Base-by-base conservation (phyloP, 2,113 vertebrate genomes). In the Anseranas semipalmata region DNA sequence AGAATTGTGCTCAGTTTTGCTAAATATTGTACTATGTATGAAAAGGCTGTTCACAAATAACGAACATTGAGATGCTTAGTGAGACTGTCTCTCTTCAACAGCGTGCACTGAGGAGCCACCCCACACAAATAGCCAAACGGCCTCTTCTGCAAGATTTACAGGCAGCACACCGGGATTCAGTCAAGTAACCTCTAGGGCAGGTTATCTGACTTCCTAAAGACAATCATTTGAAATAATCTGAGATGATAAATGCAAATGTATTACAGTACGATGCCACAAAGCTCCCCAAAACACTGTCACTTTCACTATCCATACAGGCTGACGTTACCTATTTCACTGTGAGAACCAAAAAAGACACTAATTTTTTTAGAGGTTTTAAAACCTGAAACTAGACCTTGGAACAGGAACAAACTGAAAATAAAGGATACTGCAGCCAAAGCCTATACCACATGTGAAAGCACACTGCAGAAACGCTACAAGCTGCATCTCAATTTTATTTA, bases 221-320 rank as follows among this genome's bases (percentile, higher is more conserved):
- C 88, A 90, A 67, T 48, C 43, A 81, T 27, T 62, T 96, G 93
- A 96, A 96, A 78, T 95, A 93, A 95, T 68, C 50, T 17, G 65
- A 95, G 62, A 77, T 94, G 83, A 96, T 89, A 94, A 95, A 96
- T 96, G 93, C 83, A 90, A 86, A 94, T 89, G 15, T 37, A 78
- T 78, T 75, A 77, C 79, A 87, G 86, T 50, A 45, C 76, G 67
- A 46, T 85, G 82, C 46, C 88, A 95, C n/a, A 77, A 46, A 93
- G 4, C 43, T 96, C 60, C 83, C 83, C 85, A 15, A 95, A 89
- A 95, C 90, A 65, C 70, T 95, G 95, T 96, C 93, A 96, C 80
- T 94, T 96, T 1, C 92, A 92, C 92, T 95, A 94, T 2, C 85
- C 83, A 41, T 65, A 75, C 43, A 77, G 35, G 39, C 39, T 78